These are phyloP conservation scores for Ophioderma brevispina DNA, from an alignment of 35 echinoderm and acorn worm genomes.

Conservation along the genomic window DNA sequence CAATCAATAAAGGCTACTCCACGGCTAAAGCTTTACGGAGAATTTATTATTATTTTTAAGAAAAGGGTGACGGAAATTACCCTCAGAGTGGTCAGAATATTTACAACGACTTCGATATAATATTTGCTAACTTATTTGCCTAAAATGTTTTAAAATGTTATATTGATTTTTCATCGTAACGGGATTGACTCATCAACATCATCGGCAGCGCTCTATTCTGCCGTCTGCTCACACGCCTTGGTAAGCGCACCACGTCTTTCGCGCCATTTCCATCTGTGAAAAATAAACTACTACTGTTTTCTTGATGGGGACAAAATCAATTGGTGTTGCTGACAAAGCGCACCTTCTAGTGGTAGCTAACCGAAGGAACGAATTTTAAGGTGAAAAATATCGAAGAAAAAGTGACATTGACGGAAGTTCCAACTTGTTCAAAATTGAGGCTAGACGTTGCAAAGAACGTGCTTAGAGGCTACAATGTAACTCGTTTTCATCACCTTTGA, in stretches of 20 bases:
- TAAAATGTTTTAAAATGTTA: conserved; percentile 3
- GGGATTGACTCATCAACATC: not conserved
- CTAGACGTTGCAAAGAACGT: not conserved
- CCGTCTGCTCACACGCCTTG: not conserved
- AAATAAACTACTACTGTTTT: not conserved
- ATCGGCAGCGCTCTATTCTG: not conserved
- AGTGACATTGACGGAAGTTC: not conserved
- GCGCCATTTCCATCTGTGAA: not conserved
- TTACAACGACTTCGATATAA: not conserved
- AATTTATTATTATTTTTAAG: conserved; percentile 1
- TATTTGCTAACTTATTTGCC: not conserved
- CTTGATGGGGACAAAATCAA: not conserved
- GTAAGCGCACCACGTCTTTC: conserved; percentile 1
- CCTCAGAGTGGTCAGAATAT: not conserved
- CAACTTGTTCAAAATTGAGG: not conserved
- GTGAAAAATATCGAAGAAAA: not conserved
- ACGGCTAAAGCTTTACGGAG: not conserved
- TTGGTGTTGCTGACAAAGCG: conserved; percentile 5
- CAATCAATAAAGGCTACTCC: not conserved
- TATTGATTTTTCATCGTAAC: not conserved
- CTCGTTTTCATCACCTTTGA: not conserved
- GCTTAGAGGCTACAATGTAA: not conserved
- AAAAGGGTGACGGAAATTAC: not conserved
- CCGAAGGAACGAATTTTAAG: not conserved
- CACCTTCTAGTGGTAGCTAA: not conserved